Evolutionary conservation across 2,113 vertebrate species (phyloP).

Genomic region (Microcebus griseorufus): DNA sequence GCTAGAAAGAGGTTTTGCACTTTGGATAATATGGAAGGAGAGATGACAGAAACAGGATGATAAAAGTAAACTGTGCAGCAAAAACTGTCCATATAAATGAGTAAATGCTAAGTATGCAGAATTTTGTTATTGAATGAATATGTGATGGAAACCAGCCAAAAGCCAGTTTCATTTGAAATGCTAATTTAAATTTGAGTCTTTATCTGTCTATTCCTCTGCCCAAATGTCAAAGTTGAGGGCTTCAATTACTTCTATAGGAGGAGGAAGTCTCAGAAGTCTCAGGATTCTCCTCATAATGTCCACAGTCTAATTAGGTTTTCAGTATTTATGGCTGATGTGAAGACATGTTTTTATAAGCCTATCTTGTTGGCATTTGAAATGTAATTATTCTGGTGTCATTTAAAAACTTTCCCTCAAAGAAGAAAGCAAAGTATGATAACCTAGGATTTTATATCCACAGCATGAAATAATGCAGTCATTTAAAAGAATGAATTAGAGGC

Average conservation of each 20-base stretch:
- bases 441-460: conserved; percentile 65
- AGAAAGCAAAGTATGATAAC: conserved; percentile 75
- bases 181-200: conserved; percentile 1
- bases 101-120: background rate
- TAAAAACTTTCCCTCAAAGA: conserved; percentile 67
- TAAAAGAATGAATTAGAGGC: background rate
- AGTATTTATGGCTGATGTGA: background rate
- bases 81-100: background rate
- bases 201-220: background rate
- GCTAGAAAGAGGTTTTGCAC: background rate
- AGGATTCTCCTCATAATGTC: background rate
- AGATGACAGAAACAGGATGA: background rate
- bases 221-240: background rate
- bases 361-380: conserved; percentile 71
- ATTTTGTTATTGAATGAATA: background rate
- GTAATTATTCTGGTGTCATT: conserved; percentile 69
- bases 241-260: background rate
- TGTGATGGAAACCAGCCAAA: background rate
- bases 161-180: background rate
- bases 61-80: background rate
- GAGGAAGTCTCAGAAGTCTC: background rate
- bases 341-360: background rate
- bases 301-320: conserved; percentile 4
- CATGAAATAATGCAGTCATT: background rate
- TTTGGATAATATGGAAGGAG: background rate